Percentiles rank a stretch among this genome's conserved stretches.
phyloP scores from a whole-genome alignment of 2,113 vertebrate species.

The Callipepla squamata region DNA sequence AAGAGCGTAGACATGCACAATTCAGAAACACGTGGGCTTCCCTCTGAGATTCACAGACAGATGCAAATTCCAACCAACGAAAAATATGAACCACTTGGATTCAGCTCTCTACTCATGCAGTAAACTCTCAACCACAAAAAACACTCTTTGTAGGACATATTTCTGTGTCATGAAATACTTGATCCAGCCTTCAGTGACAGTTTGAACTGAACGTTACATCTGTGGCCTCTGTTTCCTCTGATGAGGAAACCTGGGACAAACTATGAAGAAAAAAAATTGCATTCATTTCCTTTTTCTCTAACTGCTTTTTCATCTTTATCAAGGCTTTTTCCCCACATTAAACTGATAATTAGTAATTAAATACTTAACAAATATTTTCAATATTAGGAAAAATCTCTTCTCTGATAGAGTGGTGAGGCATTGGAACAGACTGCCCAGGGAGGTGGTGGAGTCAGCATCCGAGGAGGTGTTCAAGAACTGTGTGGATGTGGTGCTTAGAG shows the following conservation, averaged over 20 bases:
- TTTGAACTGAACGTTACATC: neutral
- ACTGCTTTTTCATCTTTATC: neutral
- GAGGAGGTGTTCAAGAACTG: too few species aligned
- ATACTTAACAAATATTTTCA: neutral
- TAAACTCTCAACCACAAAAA: conserved; percentile 5
- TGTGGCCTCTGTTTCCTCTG: neutral
- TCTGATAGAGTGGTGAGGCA: too few species aligned
- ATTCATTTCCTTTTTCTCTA: neutral
- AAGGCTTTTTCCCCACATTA: neutral
- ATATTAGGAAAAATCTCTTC: neutral
- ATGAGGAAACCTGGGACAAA: conserved; percentile 18
- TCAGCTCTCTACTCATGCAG: conserved; percentile 38
- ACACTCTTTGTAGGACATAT: neutral
- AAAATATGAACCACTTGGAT: conserved; percentile 21
- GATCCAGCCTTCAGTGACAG: neutral
- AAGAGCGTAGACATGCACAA: neutral
- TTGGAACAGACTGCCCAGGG: too few species aligned
- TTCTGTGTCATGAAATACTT: neutral
- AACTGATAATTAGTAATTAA: neutral
- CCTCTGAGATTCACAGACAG: conserved; percentile 1
- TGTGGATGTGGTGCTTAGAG: too few species aligned
- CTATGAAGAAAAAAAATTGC: neutral
- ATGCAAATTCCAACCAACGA: conserved; percentile 1
- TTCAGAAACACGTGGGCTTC: neutral
- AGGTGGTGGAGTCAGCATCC: too few species aligned